These are phyloP conservation scores for Pterocles burchelli DNA, from an alignment of 2,113 vertebrate species.

Conservation along the genomic window DNA sequence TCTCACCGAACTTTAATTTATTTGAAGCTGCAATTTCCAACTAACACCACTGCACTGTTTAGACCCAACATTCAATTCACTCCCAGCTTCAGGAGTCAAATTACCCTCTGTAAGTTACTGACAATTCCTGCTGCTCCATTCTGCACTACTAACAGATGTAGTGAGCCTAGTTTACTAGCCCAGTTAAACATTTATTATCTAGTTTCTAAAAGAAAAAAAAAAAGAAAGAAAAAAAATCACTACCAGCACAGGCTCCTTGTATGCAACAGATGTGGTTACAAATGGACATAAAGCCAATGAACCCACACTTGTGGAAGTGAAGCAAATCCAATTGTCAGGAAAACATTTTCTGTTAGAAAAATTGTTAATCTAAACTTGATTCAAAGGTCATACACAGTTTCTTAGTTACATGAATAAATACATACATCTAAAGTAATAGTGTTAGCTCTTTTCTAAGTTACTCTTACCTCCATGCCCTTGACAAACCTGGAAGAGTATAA, in stretches of 20 bases:
- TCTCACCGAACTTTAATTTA: background rate
- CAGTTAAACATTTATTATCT: background rate
- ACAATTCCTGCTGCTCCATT: background rate
- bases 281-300: background rate
- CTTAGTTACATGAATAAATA: background rate
- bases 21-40: background rate
- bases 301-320: background rate
- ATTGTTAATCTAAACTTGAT: background rate
- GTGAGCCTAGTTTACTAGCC: background rate
- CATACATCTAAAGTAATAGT: background rate
- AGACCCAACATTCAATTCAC: background rate
- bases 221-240: background rate
- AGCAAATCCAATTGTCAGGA: background rate
- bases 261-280: background rate
- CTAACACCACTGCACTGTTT: background rate
- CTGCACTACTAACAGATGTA: background rate
- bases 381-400: background rate
- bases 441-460: background rate
- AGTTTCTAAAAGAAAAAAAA: background rate
- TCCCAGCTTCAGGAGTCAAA: background rate
- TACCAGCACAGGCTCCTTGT: background rate
- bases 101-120: background rate
- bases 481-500: background rate
- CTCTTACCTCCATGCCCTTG: background rate
- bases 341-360: background rate